These are phyloP conservation scores for Copidosoma floridanum DNA, from an alignment of 1,140 invertebrate genomes.

Conservation along the genomic window DNA sequence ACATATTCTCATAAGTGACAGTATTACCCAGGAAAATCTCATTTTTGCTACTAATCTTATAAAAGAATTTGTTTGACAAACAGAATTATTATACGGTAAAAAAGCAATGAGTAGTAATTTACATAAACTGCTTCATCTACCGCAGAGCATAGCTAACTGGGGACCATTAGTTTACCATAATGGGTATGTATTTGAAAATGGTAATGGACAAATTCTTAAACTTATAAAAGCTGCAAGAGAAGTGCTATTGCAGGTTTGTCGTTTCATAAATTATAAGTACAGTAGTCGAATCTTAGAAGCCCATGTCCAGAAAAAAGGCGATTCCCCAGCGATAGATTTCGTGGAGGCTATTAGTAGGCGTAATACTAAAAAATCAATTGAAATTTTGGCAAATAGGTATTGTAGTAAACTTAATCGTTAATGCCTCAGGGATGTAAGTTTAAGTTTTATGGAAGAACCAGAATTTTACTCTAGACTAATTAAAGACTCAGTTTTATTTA, in stretches of 20 bases:
- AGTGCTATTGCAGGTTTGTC: not conserved
- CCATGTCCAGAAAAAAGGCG: too few relatives aligned
- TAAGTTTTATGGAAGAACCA: too few relatives aligned
- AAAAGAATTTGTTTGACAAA: slow-evolving; percentile 16
- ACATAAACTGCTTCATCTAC: slow-evolving; percentile 17
- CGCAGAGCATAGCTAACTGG: slow-evolving; percentile 10
- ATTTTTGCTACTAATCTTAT: slow-evolving; percentile 1
- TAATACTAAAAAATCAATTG: too few relatives aligned
- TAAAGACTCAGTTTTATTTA: too few relatives aligned
- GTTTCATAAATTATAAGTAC: not conserved
- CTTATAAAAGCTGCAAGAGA: not conserved
- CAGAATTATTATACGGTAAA: slow-evolving; percentile 4
- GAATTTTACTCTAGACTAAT: too few relatives aligned
- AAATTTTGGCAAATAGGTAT: too few relatives aligned
- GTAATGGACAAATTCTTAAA: not conserved
- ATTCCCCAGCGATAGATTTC: too few relatives aligned
- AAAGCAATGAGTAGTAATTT: slow-evolving; percentile 19
- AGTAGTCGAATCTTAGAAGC: not conserved
- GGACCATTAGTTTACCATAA: not conserved
- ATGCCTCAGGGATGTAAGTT: too few relatives aligned
- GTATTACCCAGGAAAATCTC: slow-evolving; percentile 14
- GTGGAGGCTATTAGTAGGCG: too few relatives aligned
- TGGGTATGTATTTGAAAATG: not conserved
- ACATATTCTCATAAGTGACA: slow-evolving; percentile 23
- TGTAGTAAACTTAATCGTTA: too few relatives aligned